Base-by-base conservation (phyloP, 2,888 invertebrate genomes). In the Deilephila elpenor region DNA sequence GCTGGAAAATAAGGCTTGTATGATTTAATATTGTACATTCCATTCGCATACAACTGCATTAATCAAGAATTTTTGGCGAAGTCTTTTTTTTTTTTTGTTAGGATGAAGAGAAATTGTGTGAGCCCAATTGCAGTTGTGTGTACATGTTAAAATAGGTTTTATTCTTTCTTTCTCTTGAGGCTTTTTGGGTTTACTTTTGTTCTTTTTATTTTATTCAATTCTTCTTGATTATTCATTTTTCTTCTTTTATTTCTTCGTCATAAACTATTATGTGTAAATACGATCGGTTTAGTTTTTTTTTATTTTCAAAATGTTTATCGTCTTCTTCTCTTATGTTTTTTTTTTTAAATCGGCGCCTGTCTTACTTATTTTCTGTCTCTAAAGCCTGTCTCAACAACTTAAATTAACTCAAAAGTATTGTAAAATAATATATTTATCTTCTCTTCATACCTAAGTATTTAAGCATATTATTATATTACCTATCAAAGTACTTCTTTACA, bases 1-100 rank as follows among this genome's bases (percentile, higher is more conserved):
- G 70, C 59, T 59, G 70, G 59, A 73, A 34, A 34, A 53, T 71
- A 56, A 25, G 44, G 44, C 25, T 64, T 64, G 37, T 44, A 34
- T 64, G n/a, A 34, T 44, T 56, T n/a, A n/a, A 20, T 64, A 20
- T 20, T 44, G 44, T 64, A 20, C 44, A 17, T 25, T 25, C 25
- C 25, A 51, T 37, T 64, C 44, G 20, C 64, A 64, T 37, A 64
- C 37, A 64, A 44, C 64, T 64, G 64, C 37, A 44, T 44, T 32
- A 19, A 44, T 44, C 25, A n/a, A 67, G 14, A 67, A 14, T 44
- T 67, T 17, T 25, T 51, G 64, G 51, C 25, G 20, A 20, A 34
- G 14, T 59, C 25, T 59, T 59, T 14, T 60, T n/a, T n/a, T 29
- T 25, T 25, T 29, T 29, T 60, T 17, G 29, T 60, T 60, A 44